Conservation (phyloP, 2,888 invertebrate genomes). For the Zygaena filipendulae region DNA sequence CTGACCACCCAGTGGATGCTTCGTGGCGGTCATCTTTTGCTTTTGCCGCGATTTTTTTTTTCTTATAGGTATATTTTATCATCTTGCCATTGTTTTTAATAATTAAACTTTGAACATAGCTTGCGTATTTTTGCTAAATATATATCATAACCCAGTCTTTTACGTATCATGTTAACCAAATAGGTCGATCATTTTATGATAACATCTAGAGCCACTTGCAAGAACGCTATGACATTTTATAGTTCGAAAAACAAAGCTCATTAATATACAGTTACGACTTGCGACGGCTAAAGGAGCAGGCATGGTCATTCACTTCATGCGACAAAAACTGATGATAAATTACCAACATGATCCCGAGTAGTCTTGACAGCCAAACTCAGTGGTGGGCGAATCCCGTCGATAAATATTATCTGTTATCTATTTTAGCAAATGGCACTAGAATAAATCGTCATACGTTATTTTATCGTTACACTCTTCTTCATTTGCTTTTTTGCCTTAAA, state of each 20-base stretch:
- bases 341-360: slow-evolving; percentile 32
- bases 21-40: too few species aligned
- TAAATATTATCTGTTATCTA: slow-evolving; percentile 28
- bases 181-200: too few species aligned
- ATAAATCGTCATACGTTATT: slow-evolving; percentile 15
- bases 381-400: slow-evolving; percentile 26
- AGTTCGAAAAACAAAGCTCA: slow-evolving; percentile 24
- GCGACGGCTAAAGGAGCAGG: slow-evolving; percentile 27
- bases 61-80: too few species aligned
- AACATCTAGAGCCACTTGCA: too few species aligned
- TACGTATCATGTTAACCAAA: too few species aligned
- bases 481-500: too few species aligned
- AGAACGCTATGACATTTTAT: too few species aligned
- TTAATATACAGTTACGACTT: slow-evolving; percentile 42
- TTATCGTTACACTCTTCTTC: background rate
- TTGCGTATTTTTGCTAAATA: too few species aligned
- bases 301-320: slow-evolving; percentile 29
- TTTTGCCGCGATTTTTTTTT: too few species aligned
- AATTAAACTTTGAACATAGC: too few species aligned
- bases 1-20: background rate
- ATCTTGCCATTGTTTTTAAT: too few species aligned
- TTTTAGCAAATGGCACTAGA: slow-evolving; percentile 12
- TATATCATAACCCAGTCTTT: too few species aligned
- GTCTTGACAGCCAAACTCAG: slow-evolving; percentile 35
- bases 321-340: slow-evolving; percentile 57